These are phyloP conservation scores for Campoletis sonorensis DNA, from an alignment of 1,140 invertebrate species.

Conservation along the genomic window DNA sequence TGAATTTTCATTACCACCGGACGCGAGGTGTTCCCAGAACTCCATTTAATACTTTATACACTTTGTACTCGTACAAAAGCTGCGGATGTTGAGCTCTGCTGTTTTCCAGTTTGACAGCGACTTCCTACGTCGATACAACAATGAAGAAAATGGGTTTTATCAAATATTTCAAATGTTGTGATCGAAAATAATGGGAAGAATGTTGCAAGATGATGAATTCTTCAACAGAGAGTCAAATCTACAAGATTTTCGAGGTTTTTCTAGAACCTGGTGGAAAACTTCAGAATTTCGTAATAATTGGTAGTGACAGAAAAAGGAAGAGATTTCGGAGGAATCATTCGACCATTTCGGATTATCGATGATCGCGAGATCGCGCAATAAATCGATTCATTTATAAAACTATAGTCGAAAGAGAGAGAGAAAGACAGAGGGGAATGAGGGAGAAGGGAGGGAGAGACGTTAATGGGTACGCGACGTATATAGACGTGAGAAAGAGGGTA, in stretches of 20 bases:
- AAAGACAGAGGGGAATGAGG: neutral
- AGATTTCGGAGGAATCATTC: too few species aligned
- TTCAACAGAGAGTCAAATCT: too few species aligned
- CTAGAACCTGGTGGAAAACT: too few species aligned
- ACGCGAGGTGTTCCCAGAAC: conserved; percentile 97
- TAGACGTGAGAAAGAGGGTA: conserved; percentile 20
- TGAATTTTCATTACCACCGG: conserved; percentile 78
- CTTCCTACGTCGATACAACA: conserved; percentile 83
- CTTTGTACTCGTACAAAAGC: conserved; percentile 95
- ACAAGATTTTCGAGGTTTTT: too few species aligned
- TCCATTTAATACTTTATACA: conserved; percentile 95
- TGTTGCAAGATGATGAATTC: too few species aligned
- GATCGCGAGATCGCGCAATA: neutral
- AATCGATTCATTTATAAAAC: neutral
- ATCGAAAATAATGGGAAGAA: neutral
- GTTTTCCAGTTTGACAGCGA: conserved; percentile 97
- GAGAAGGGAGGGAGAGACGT: conserved; percentile 1
- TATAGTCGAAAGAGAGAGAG: neutral
- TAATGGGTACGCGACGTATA: conserved; percentile 24
- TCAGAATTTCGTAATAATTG: too few species aligned
- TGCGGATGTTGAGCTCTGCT: conserved; percentile 95
- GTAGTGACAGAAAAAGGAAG: too few species aligned
- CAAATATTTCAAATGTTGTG: neutral
- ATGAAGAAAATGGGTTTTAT: neutral
- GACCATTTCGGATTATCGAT: too few species aligned